These are phyloP conservation scores for Euproctis similis DNA, from an alignment of 2,888 invertebrate species.

Conservation along the genomic window DNA sequence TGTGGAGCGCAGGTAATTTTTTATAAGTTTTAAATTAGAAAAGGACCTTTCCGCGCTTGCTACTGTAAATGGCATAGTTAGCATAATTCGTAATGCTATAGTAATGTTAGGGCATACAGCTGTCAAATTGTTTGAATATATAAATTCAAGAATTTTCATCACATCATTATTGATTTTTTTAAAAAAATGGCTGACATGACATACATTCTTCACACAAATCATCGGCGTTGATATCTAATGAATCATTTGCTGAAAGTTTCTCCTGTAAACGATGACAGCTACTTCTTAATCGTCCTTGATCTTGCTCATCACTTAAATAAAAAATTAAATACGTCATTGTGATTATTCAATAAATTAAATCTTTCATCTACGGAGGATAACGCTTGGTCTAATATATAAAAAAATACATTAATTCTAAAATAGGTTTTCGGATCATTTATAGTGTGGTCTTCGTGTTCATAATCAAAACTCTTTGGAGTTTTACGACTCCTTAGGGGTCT, in stretches of 20 bases:
- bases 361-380: slow-evolving; percentile 6
- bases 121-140: no score
- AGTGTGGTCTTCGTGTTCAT: slow-evolving; percentile 3
- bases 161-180: slow-evolving; percentile 9
- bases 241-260: slow-evolving; percentile 13
- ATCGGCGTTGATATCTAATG: no score
- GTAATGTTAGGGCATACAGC: no score
- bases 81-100: slow-evolving; percentile 14
- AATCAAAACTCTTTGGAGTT: slow-evolving; percentile 3
- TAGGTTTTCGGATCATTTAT: slow-evolving; percentile 4
- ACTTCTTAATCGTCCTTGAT: slow-evolving; percentile 13
- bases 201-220: slow-evolving; percentile 11
- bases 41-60: no score
- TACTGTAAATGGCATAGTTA: slow-evolving; percentile 14
- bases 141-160: slow-evolving; percentile 12
- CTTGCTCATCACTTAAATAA: slow-evolving; percentile 13
- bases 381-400: slow-evolving; percentile 2
- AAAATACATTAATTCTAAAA: slow-evolving; percentile 3
- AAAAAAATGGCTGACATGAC: slow-evolving; percentile 10
- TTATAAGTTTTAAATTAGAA: slow-evolving; percentile 7
- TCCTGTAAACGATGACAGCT: slow-evolving; percentile 11
- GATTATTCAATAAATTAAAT: slow-evolving; percentile 16
- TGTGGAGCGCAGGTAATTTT: slow-evolving; percentile 14
- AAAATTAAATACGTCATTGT: slow-evolving; percentile 15
- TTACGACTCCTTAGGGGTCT: no score